Percentiles rank a stretch among this genome's conserved stretches.
Evolutionary conservation across 2,113 vertebrate species (phyloP).

Genomic region (Ageneiosus marmoratus): DNA sequence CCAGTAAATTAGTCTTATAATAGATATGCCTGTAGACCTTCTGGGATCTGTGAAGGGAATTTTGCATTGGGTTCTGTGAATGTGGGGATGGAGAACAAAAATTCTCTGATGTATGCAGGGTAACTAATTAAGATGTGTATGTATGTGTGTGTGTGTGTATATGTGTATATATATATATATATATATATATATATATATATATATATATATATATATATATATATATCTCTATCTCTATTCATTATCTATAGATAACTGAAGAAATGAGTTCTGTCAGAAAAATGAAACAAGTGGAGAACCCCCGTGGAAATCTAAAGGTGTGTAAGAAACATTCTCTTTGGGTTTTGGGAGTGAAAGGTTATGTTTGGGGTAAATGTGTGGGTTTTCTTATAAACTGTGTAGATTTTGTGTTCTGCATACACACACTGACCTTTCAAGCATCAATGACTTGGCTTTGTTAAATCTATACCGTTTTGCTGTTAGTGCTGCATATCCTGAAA

Average conservation of each 20-base stretch:
- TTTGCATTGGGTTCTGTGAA: background rate
- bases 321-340: background rate
- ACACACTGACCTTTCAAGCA: background rate
- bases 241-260: background rate
- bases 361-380: too few relatives aligned
- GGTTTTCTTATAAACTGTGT: too few relatives aligned
- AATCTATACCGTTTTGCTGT: background rate
- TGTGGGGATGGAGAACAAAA: background rate
- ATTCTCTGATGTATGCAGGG: background rate
- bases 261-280: conserved; percentile 46
- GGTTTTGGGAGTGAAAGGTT: too few relatives aligned
- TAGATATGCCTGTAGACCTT: background rate
- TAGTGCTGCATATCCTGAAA: background rate
- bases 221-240: background rate
- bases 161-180: too few relatives aligned
- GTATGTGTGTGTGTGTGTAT: too few relatives aligned
- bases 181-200: too few relatives aligned
- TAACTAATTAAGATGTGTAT: background rate
- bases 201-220: too few relatives aligned
- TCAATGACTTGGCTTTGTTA: background rate
- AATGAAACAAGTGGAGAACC: conserved; percentile 36
- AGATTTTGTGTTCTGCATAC: too few relatives aligned
- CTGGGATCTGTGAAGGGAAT: background rate
- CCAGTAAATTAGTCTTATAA: background rate
- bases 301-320: conserved; percentile 49